A percentile compares a stretch with the other conserved stretches of the same genome.
Evolutionary conservation across 2,888 invertebrate genomes (phyloP).

Genomic region (Nycteola revayana): DNA sequence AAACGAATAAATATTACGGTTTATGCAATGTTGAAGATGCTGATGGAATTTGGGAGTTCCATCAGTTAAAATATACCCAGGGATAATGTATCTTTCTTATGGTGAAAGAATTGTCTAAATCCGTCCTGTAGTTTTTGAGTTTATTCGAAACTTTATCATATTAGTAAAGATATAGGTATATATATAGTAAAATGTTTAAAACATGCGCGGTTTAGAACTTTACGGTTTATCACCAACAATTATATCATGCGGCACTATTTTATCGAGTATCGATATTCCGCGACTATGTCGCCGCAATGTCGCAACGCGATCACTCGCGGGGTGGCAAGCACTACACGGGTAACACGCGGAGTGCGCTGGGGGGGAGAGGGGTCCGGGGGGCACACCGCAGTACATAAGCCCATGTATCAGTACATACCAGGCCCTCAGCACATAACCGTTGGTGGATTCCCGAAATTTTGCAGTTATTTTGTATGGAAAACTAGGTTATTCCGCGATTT

Average conservation of each 20-base stretch:
- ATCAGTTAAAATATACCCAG: too few species aligned
- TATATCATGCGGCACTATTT: conserved; percentile 18
- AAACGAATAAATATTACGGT: too few species aligned
- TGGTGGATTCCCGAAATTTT: conserved; percentile 75
- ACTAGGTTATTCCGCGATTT: conserved; percentile 79
- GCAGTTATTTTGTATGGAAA: conserved; percentile 80
- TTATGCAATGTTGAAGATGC: too few species aligned
- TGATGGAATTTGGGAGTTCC: too few species aligned
- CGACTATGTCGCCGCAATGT: conserved; percentile 33
- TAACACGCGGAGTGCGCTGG: conserved; percentile 48
- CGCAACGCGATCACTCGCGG: conserved; percentile 65
- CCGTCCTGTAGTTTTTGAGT: too few species aligned
- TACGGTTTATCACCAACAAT: too few species aligned
- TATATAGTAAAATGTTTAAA: too few species aligned
- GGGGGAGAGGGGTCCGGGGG: conserved; percentile 43
- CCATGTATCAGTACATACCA: conserved; percentile 74
- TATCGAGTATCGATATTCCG: conserved; percentile 61
- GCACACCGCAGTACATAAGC: conserved; percentile 62
- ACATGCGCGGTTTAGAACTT: too few species aligned
- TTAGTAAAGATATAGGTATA: too few species aligned
- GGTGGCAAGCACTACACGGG: conserved; percentile 67
- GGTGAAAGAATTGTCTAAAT: too few species aligned
- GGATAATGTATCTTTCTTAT: too few species aligned
- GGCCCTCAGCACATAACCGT: conserved; percentile 60
- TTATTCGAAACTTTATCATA: too few species aligned